Evolutionary conservation across 2,888 invertebrate species (phyloP).

Genomic region (Rotaria magnacalcarata): DNA sequence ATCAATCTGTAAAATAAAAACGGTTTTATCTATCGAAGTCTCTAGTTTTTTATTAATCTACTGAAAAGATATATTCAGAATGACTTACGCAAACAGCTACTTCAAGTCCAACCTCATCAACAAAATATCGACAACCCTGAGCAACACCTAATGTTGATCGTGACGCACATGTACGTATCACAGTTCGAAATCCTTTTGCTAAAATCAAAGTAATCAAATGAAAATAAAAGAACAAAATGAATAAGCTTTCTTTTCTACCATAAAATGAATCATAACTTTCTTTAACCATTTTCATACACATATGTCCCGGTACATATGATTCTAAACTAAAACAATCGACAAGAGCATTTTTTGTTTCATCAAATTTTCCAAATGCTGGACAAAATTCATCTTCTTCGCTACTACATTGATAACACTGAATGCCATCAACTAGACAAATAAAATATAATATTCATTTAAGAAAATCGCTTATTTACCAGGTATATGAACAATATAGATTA

Average conservation of each 20-base stretch:
- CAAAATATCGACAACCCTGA: constrained; percentile 45
- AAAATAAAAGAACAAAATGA: neutral
- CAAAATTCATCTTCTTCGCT: constrained; percentile 43
- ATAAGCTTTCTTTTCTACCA: neutral
- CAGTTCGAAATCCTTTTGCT: constrained; percentile 45
- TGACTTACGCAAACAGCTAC: constrained; percentile 40
- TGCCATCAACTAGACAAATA: neutral
- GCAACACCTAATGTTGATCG: constrained; percentile 45
- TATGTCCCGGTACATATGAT: constrained; percentile 44
- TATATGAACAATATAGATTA: neutral
- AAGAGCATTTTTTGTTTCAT: constrained; percentile 44
- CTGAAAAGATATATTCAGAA: neutral
- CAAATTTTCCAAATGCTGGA: constrained; percentile 45
- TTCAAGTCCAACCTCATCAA: constrained; percentile 44
- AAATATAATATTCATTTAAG: too few species aligned
- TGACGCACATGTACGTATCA: constrained; percentile 40
- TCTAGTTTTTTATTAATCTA: too few species aligned
- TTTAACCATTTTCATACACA: constrained; percentile 46
- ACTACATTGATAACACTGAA: constrained; percentile 45
- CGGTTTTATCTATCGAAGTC: too few species aligned
- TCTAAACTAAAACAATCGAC: constrained; percentile 47
- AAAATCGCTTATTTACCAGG: neutral
- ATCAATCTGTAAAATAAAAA: too few species aligned
- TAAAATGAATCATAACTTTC: constrained; percentile 43
- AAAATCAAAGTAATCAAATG: neutral